Percentiles rank a stretch among this genome's conserved stretches.
Conservation (phyloP, 2,797 vertebrate species). For the Brotogeris chrysoptera region DNA sequence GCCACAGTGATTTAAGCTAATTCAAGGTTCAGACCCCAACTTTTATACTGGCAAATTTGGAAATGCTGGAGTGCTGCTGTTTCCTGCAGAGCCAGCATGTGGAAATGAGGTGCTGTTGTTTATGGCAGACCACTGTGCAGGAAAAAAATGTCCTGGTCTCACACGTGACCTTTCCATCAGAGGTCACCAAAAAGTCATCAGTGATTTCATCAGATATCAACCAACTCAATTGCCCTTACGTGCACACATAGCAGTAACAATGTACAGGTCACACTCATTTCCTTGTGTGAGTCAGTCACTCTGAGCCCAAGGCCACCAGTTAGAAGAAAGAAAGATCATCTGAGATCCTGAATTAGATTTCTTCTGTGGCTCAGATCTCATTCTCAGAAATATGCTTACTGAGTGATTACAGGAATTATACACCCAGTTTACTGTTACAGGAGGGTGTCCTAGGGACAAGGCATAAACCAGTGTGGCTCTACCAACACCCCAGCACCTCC, state of each 20-base stretch:
- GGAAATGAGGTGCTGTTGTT: conserved; percentile 33
- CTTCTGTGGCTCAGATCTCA: conserved; percentile 46
- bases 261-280: conserved; percentile 51
- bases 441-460: not conserved
- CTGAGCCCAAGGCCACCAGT: conserved; percentile 62
- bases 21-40: not conserved
- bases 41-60: not conserved
- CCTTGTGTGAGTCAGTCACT: conserved; percentile 60
- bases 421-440: not conserved
- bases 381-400: conserved; percentile 55
- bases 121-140: not conserved
- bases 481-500: not conserved
- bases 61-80: not conserved
- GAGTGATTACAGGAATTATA: conserved; percentile 40
- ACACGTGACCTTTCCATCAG: conserved; percentile 15
- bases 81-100: not conserved
- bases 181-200: conserved; percentile 62
- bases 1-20: not conserved
- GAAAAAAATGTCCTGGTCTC: conserved; percentile 22
- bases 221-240: conserved; percentile 60
- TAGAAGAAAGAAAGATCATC: conserved; percentile 56
- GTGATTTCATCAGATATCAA: conserved; percentile 66
- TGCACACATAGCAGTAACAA: conserved; percentile 51
- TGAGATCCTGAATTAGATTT: conserved; percentile 59
- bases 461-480: not conserved